Conservation (phyloP, 1,140 invertebrate genomes). For the Akabosia matsudoensis region DNA sequence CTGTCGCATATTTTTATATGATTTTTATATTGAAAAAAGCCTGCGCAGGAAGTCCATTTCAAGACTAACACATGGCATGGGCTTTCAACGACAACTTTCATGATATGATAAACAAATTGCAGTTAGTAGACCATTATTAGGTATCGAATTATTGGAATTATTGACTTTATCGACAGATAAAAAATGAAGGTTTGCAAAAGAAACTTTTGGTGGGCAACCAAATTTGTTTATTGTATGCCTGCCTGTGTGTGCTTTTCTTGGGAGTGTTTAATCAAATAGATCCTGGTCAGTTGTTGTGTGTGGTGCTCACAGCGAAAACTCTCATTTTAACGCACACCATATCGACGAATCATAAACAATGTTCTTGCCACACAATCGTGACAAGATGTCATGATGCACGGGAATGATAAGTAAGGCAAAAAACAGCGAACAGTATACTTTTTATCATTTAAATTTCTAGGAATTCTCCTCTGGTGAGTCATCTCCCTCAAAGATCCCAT, state of each 20-base stretch:
- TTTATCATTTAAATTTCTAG: conserved; percentile 7
- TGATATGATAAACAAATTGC: too few relatives aligned
- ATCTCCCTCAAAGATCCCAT: neutral
- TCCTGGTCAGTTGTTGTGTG: conserved; percentile 21
- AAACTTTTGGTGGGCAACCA: neutral
- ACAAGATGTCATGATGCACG: conserved; percentile 8
- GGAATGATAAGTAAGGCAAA: neutral
- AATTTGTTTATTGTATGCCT: neutral
- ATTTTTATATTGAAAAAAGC: too few relatives aligned
- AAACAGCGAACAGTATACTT: neutral
- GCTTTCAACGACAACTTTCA: too few relatives aligned
- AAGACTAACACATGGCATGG: too few relatives aligned
- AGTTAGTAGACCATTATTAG: too few relatives aligned
- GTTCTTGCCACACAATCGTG: neutral
- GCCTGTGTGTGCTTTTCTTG: neutral
- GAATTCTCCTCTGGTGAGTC: neutral
- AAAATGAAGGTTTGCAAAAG: neutral
- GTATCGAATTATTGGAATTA: too few relatives aligned
- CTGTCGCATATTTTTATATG: too few relatives aligned
- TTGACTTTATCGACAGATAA: neutral
- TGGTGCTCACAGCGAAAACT: too few relatives aligned
- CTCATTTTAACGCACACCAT: neutral
- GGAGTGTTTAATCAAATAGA: neutral
- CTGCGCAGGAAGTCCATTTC: too few relatives aligned
- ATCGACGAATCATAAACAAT: neutral